Evolutionary conservation across 2,888 invertebrate species (phyloP).

Genomic region (Heliconius cydno): DNA sequence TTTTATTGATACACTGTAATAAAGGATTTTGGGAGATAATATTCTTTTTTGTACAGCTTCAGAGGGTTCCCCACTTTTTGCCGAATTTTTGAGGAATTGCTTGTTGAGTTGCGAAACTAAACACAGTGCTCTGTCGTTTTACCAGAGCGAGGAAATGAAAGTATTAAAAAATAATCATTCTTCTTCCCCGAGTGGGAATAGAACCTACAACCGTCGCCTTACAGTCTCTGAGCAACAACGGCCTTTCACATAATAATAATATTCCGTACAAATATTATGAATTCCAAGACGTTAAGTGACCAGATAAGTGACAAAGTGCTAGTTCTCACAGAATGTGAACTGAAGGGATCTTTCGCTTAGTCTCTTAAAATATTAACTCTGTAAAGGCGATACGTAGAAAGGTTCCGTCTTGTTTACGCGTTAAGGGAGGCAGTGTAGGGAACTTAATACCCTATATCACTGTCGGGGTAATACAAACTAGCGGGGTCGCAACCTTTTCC

Average conservation of each 20-base stretch:
- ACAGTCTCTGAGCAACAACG: no score
- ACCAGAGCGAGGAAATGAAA: no score
- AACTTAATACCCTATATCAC: slow-evolving; percentile 83
- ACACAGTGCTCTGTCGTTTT: no score
- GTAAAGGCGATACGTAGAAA: slow-evolving; percentile 79
- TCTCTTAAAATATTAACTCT: slow-evolving; percentile 81
- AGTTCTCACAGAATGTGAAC: slow-evolving; percentile 72
- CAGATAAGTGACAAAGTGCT: slow-evolving; percentile 24
- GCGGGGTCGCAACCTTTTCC: slow-evolving; percentile 82
- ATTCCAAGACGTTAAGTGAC: background rate
- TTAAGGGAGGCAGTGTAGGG: slow-evolving; percentile 79
- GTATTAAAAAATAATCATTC: no score
- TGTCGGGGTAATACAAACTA: slow-evolving; percentile 81
- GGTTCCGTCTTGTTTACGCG: slow-evolving; percentile 82
- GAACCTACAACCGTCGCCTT: no score
- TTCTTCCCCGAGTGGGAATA: no score
- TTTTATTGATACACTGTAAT: background rate
- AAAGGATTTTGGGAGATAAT: background rate
- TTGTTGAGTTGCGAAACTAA: no score
- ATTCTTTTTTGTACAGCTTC: background rate
- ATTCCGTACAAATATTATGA: background rate
- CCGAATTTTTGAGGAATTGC: no score
- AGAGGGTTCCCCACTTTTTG: no score
- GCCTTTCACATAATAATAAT: background rate
- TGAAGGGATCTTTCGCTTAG: slow-evolving; percentile 71